phyloP scores from a whole-genome alignment of 2,797 vertebrate genomes.

The Pangasius krempfi region DNA sequence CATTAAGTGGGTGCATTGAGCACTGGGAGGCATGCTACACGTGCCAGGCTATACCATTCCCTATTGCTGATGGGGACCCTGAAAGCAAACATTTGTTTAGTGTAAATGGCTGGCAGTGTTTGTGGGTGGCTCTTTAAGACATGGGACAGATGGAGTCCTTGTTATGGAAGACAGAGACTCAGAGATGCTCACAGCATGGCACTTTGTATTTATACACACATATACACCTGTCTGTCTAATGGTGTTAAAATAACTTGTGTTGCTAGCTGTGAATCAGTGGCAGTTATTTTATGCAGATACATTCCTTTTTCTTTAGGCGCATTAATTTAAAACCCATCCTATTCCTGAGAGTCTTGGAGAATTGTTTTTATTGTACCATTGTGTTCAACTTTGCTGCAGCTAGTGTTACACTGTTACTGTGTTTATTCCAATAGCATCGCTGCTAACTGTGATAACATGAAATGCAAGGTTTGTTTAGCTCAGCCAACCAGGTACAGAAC shows the following conservation, averaged over 20 bases:
- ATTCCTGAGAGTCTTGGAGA: neutral
- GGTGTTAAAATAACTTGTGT: neutral
- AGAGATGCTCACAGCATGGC: neutral
- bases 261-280: neutral
- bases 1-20: conserved; percentile 42
- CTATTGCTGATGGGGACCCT: conserved; percentile 40
- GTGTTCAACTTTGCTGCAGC: neutral
- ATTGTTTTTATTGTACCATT: neutral
- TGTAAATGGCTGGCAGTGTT: conserved; percentile 60
- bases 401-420: neutral
- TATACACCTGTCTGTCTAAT: neutral
- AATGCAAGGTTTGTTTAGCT: neutral
- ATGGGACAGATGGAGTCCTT: conserved; percentile 52
- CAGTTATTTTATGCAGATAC: neutral
- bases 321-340: neutral
- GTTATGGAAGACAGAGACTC: conserved; percentile 27
- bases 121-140: conserved; percentile 51
- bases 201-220: conserved; percentile 8
- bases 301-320: neutral
- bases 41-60: conserved; percentile 65
- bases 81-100: conserved; percentile 72
- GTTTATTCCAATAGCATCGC: neutral
- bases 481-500: neutral
- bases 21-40: conserved; percentile 16
- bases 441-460: neutral